A percentile compares a stretch with the other conserved stretches of the same genome.
Evolutionary conservation across 2,888 invertebrate species (phyloP).

Genomic region (Buathra laborator): DNA sequence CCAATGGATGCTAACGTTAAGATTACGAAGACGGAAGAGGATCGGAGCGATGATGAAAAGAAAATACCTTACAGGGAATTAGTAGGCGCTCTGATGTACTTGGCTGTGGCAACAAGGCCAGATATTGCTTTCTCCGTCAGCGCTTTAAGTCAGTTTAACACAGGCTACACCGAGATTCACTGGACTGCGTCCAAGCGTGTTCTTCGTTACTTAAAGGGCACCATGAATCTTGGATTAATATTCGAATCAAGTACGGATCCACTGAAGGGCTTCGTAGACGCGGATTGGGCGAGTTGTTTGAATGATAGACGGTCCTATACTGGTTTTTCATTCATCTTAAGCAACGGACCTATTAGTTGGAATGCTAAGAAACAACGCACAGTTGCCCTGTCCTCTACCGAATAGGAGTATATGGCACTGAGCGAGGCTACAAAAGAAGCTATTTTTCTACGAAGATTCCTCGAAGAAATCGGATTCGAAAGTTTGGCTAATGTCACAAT

Average conservation of each 20-base stretch:
- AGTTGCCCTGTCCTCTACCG: conserved; percentile 60
- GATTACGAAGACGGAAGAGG: conserved; percentile 55
- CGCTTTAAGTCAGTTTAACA: conserved; percentile 64
- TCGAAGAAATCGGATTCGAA: conserved; percentile 17
- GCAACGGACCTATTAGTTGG: conserved; percentile 51
- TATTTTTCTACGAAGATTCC: conserved; percentile 20
- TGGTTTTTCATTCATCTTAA: conserved; percentile 52
- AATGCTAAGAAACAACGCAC: conserved; percentile 52
- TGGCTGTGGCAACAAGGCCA: conserved; percentile 63
- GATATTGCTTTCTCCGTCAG: conserved; percentile 68
- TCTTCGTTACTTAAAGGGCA: conserved; percentile 75
- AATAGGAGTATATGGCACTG: conserved; percentile 57
- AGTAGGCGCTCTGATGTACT: conserved; percentile 69
- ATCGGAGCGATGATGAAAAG: conserved; percentile 31
- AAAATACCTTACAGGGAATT: conserved; percentile 67
- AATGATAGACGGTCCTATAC: conserved; percentile 65
- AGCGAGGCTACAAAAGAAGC: conserved; percentile 49
- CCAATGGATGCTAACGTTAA: conserved; percentile 67
- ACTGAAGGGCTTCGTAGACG: conserved; percentile 74
- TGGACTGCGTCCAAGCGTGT: conserved; percentile 78
- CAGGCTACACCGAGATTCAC: conserved; percentile 35
- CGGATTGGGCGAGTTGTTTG: conserved; percentile 73
- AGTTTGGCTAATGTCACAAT: conserved; percentile 7
- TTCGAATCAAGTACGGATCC: conserved; percentile 48
- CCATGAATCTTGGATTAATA: conserved; percentile 67